Conservation (phyloP, 2,888 invertebrate species). For the Orthosia cruda region DNA sequence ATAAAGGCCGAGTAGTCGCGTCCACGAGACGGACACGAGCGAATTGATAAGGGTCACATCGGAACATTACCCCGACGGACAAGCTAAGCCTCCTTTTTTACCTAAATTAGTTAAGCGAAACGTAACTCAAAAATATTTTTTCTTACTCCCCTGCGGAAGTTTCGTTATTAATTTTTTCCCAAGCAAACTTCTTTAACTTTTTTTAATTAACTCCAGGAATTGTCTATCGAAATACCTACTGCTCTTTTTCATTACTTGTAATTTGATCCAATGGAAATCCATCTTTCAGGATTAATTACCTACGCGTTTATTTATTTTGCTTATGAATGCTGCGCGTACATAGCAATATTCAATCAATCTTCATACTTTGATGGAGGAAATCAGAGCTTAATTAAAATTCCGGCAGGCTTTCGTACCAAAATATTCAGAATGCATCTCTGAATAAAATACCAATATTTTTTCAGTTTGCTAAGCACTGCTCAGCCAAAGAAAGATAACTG, state of each 20-base stretch:
- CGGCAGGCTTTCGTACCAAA: constrained; percentile 18
- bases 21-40: constrained; percentile 72
- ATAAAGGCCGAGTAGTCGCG: constrained; percentile 72
- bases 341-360: constrained; percentile 37
- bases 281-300: constrained; percentile 47
- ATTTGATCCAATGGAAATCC: constrained; percentile 39
- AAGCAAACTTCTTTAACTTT: constrained; percentile 57
- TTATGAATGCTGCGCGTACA: constrained; percentile 35
- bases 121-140: constrained; percentile 60
- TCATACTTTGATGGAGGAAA: constrained; percentile 32
- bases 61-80: constrained; percentile 73
- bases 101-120: constrained; percentile 69
- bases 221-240: constrained; percentile 47
- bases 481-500: constrained; percentile 61
- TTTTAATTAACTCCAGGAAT: constrained; percentile 60
- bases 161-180: constrained; percentile 56
- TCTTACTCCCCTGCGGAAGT: constrained; percentile 45
- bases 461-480: constrained; percentile 51
- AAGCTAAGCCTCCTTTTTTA: constrained; percentile 69
- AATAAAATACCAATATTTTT: constrained; percentile 60
- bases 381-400: constrained; percentile 41
- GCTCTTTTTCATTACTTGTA: constrained; percentile 46
- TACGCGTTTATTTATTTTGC: constrained; percentile 42
- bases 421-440: constrained; percentile 41
- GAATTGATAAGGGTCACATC: constrained; percentile 83